phyloP scores from a whole-genome alignment of 2,888 invertebrate genomes.

The Idaea aversata region DNA sequence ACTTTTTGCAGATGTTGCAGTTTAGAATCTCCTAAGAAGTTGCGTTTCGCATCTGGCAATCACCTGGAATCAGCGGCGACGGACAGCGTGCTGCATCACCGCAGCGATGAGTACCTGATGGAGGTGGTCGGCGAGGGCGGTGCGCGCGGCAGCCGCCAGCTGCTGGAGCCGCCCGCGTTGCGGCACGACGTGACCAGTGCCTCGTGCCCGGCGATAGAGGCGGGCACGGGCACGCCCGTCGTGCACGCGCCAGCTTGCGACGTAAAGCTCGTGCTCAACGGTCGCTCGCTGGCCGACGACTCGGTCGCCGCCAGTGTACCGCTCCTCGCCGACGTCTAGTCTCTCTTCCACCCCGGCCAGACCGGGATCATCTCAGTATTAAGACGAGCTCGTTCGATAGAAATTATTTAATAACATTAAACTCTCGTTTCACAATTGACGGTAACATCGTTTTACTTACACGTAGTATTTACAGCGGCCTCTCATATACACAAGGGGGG shows the following conservation, averaged over 20 bases:
- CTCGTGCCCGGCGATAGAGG: conserved; percentile 87
- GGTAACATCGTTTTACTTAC: conserved; percentile 81
- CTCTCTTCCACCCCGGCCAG: conserved; percentile 8
- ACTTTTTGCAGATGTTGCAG: conserved; percentile 83
- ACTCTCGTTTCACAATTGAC: conserved; percentile 80
- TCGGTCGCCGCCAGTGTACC: conserved; percentile 66
- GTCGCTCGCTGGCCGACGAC: conserved; percentile 51
- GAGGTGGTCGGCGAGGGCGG: conserved; percentile 81
- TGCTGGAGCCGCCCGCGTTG: conserved; percentile 72
- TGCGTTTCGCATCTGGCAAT: conserved; percentile 88
- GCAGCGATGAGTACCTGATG: conserved; percentile 76
- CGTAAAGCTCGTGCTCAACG: conserved; percentile 66
- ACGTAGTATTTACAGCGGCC: conserved; percentile 76
- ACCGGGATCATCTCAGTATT: conserved; percentile 72
- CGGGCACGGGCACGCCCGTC: conserved; percentile 31
- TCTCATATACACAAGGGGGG: conserved; percentile 63
- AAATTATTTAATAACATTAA: conserved; percentile 81
- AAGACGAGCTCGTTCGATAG: conserved; percentile 71
- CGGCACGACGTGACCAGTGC: conserved; percentile 80
- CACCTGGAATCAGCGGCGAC: conserved; percentile 81
- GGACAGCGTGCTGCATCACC: conserved; percentile 72
- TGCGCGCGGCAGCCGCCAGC: conserved; percentile 69
- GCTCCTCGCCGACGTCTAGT: conserved; percentile 61
- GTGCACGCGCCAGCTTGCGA: conserved; percentile 43
- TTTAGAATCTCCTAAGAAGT: conserved; percentile 90